Evolutionary conservation across 2,888 invertebrate genomes (phyloP).

Genomic region (Drosophila niveifrons): DNA sequence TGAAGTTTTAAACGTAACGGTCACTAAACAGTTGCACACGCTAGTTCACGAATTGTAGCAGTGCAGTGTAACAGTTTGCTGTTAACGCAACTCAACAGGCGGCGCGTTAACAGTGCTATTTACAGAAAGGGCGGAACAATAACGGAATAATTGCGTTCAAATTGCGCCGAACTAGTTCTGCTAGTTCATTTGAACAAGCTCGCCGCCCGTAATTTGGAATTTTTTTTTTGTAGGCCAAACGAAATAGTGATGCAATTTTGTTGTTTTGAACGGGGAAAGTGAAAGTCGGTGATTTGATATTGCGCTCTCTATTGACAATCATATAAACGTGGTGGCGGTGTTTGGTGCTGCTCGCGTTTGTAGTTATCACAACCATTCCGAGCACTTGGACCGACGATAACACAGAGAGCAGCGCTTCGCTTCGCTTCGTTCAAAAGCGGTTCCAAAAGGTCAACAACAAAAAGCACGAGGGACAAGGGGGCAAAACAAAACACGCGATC

Average conservation of each 20-base stretch:
- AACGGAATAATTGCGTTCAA: background rate
- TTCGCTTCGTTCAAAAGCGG: constrained; percentile 9
- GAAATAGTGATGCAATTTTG: constrained; percentile 74
- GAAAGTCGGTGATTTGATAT: constrained; percentile 62
- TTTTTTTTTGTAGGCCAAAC: constrained; percentile 23
- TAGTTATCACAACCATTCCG: constrained; percentile 19
- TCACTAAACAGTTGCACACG: constrained; percentile 3
- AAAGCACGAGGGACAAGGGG: background rate
- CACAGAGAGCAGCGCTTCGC: background rate
- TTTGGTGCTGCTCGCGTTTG: background rate
- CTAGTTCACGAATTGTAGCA: background rate
- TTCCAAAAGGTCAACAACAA: constrained; percentile 43
- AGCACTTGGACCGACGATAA: constrained; percentile 6
- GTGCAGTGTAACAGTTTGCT: constrained; percentile 1
- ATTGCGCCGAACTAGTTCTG: constrained; percentile 1
- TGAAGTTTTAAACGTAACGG: constrained; percentile 10
- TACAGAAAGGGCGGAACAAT: background rate
- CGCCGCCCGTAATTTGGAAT: constrained; percentile 16
- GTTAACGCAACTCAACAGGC: constrained; percentile 12
- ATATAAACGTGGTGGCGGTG: constrained; percentile 10
- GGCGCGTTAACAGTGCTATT: background rate
- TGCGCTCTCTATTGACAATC: constrained; percentile 27
- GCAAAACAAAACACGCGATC: constrained; percentile 30
- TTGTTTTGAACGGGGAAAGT: constrained; percentile 65
- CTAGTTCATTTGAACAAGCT: constrained; percentile 13